Evolutionary conservation across 2,797 vertebrate genomes (phyloP).

Genomic region (Mus caroli): DNA sequence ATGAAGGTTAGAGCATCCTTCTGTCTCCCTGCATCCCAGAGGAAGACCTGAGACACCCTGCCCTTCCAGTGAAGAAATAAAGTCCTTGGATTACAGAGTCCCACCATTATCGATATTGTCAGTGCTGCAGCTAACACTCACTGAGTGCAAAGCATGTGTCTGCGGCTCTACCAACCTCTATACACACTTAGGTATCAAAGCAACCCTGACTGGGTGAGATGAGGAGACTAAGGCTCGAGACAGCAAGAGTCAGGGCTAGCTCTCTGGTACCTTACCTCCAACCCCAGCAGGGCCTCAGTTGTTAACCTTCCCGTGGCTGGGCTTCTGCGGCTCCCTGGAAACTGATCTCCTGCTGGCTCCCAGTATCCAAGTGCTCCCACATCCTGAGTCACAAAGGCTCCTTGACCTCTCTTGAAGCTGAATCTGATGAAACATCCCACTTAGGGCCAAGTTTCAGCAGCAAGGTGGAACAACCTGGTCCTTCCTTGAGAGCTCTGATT

Average conservation of each 20-base stretch:
- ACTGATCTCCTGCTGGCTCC: background rate
- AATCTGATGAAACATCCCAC: background rate
- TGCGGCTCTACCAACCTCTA: background rate
- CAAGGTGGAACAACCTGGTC: background rate
- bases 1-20: background rate
- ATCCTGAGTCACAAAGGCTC: background rate
- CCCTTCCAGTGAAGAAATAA: background rate
- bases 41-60: background rate
- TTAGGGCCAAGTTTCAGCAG: background rate
- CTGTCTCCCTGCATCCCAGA: background rate
- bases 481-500: background rate
- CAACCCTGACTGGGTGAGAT: background rate
- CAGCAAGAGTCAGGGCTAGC: background rate
- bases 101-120: background rate
- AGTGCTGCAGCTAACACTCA: background rate
- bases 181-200: background rate
- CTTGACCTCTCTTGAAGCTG: background rate
- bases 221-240: constrained; percentile 44
- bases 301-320: background rate
- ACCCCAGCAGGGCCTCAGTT: background rate
- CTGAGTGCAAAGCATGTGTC: background rate
- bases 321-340: background rate
- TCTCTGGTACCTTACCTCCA: background rate
- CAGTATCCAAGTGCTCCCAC: background rate
- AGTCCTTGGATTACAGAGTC: background rate